Base-by-base conservation (phyloP, 2,797 vertebrate species). In the Gambusia yucatana region DNA sequence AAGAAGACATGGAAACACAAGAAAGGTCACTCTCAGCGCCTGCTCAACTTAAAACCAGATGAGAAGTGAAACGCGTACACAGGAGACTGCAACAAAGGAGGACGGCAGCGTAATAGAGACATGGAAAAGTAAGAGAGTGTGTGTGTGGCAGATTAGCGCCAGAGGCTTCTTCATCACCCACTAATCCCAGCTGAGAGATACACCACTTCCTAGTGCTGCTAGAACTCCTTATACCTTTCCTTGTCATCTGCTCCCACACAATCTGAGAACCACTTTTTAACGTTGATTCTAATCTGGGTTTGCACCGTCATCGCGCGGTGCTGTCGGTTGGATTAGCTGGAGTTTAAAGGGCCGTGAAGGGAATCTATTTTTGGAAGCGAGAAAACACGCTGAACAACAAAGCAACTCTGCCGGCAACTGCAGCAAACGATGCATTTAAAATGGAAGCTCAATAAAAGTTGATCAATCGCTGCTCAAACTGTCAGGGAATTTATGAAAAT, bases 181-280 rank as follows among this genome's bases (percentile, higher is more conserved):
- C 80, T 92, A 94, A 93, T 93, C 92, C 91, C 85, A 87, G 71
- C 4, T 84, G 89, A 91, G 84, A 87, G 81, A 89, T 88, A 67
- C 72, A 82, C 67, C 71, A 73, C 86, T 85, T 78, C 82, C 78
- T 70, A 55, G 79, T 50, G 44, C 84, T 8, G 48, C 76, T 85
- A 72, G 55, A 82, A 84, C 79, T 83, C 80, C 77, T 89, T 87
- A 86, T 86, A 86, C 86, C 89, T 80, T 65, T 75, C 50, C 81
- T 89, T 87, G 75, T 90, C 87, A 80, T 76, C 48, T 74, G 73
- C 70, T 52, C 78, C 82, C 82, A 74, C 83, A 73, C 72, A 3
- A 84, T 82, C 81, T 57, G 81, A 84, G 72, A 88, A 90, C 92
- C 90, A 84, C 72, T 84, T 88, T 84, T 77, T 88, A 52, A 86